Base-by-base conservation (phyloP, 1,140 invertebrate genomes). In the Pachyrhynchus sulphureomaculatus region DNA sequence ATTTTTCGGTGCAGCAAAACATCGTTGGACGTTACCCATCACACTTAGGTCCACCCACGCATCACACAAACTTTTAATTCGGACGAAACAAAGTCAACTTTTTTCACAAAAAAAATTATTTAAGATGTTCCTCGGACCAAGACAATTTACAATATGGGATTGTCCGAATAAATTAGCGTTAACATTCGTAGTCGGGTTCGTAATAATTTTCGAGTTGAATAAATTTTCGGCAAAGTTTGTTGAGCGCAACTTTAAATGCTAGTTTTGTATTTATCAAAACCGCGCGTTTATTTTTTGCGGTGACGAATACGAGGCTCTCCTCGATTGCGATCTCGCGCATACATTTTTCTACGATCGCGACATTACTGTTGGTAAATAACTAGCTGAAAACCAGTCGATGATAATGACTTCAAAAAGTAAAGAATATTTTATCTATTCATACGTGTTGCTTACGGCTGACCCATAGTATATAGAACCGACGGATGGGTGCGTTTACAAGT, bases 11-110 rank as follows among this genome's bases (percentile, higher is more conserved):
- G 59, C 62, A 20, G 70, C 64, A 37, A 71, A 71, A 53, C 70
- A 71, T 66, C 70, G 68, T 54, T 71, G 70, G 47, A 71, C 61
- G 49, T 71, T 71, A 65, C 70, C 70, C 70, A 71, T 71, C 54
- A 69, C 57, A 63, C 48, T 59, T 34, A 51, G 39, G 44, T 42
- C 36, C 58, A 57, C 62, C 42, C 24, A 66, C 66, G 62, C 64
- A 68, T 66, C 32, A 63, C 66, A 68, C 52, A 42, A 23, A 20
- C 18, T 26, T 23, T 26, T 26, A 37, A 39, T 18, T 20, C 26
- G 41, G n/a, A 41, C 29, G 20, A 55, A 42, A 13, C 12, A 47
- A 47, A 18, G 29, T 32, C 2, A 37, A 18, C 12, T 54, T 47
- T 26, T 32, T 42, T n/a, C 9, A 42, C 8, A 29, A 41, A 52